Base-by-base conservation (phyloP, 2,113 vertebrate genomes). In the Spea multiplicata region DNA sequence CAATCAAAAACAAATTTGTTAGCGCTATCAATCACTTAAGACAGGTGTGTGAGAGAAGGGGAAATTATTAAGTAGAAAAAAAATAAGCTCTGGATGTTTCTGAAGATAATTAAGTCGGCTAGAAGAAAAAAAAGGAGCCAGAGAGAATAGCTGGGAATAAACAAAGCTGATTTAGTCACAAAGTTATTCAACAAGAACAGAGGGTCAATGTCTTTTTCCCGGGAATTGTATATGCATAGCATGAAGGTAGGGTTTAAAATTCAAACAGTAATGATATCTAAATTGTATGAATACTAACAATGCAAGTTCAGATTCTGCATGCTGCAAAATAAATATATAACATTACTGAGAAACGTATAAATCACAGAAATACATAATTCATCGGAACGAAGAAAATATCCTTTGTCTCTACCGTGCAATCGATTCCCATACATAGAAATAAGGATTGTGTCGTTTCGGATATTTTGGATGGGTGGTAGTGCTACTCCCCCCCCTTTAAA, bases 261-360 rank as follows among this genome's bases (percentile, higher is more conserved):
- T 68, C 71, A 80, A 68, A 74, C 49, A 68, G 45, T 80, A 80
- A 80, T 80, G 64, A 80, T 80, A 64, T 80, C 71, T 73, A 74
- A 80, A 80, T 74, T 73, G 78, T 74, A 80, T 80, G 78, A 80
- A 80, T 80, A 68, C 71, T 74, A 80, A 80, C 71, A 80, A 74
- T 74, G 65, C 14, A 17, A n/a, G 44, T 68, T 17, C 14, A 14
- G 78, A 74, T 59, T 64, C 71, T 49, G 65, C 64, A 80, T 80
- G 16, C 5, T 6, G 68, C 46, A 73, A 80, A 80, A 80, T 74
- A 80, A 80, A 80, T 74, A 74, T 80, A 80, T 74, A 80, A 80
- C 78, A 74, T 74, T 68, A 67, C 71, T 50, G 71, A 61, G 71
- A 68, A 74, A 80, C 74, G 71, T 68, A 80, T 55, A 68, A 80